Evolutionary conservation across 1,140 invertebrate species (phyloP), one percentile per base, ranked within the genome.

Genomic region (Pinna nobilis): DNA sequence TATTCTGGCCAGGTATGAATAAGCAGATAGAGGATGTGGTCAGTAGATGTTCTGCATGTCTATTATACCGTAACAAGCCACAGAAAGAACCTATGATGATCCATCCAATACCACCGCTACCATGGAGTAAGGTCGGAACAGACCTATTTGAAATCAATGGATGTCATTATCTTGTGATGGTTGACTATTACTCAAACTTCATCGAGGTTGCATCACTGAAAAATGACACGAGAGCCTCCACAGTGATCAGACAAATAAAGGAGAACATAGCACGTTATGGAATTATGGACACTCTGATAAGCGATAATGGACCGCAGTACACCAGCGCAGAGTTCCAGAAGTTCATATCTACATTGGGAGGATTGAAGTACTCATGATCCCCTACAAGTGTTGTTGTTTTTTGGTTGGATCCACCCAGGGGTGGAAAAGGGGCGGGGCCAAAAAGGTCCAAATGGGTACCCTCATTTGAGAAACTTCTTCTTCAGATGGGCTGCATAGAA

Each of bases 1-100:
- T 91, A 53, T 90, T 80, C 77, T 90, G 89, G 88, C 89, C 88
- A 32, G 78, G 79, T 20, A 89, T 91, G 76, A 79, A 80, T 35
- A 85, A 87, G 49, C 82, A 91, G 47, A 90, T 91, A 32, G 82
- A 86, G 80, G 78, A 87, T 59, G 71, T 87, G 23, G 78, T 91
- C 30, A 66, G 70, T 30, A 82, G 82, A 61, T 90, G 90, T 85
- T 49, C 81, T 63, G 79, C 76, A 57, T 90, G 90, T 74, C 65
- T 66, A 15, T 35, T n/a, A 32, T 68, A 61, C 35, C 41, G 37
- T 35, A 35, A 57, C 9, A 63, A 63, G n/a, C 75, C 66, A 57
- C 37, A 23, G 11, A 60, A 33, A 33, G 75, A 67, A 37, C 69
- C 65, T 11, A 32, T 77, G 32, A 59, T 67, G 1, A 33, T 64